These are phyloP conservation scores for Gorilla gorilla DNA, from an alignment of 2,113 vertebrate genomes.

Conservation along the genomic window DNA sequence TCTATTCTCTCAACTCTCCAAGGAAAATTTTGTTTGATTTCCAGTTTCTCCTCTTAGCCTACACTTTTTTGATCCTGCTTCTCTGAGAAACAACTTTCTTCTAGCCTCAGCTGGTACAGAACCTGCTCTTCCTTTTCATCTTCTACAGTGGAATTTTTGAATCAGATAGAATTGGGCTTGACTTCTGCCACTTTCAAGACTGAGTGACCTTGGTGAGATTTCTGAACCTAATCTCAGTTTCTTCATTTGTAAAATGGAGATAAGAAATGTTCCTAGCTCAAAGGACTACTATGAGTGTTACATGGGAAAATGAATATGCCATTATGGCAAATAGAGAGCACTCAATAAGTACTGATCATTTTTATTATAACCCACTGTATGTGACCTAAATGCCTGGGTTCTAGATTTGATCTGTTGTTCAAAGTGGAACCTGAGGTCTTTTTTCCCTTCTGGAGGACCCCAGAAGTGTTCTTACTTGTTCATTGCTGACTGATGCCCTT, in stretches of 20 bases:
- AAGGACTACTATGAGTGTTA: neutral
- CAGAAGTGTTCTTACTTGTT: neutral
- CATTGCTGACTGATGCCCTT: neutral
- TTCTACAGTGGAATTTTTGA: neutral
- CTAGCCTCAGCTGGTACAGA: neutral
- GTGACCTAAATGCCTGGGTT: neutral
- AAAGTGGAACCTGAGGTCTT: neutral
- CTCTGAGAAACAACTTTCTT: neutral
- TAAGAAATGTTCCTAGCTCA: neutral
- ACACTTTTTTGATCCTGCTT: conserved; percentile 1
- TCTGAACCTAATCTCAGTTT: neutral
- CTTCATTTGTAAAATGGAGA: neutral
- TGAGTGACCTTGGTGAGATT: neutral
- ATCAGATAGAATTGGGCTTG: neutral
- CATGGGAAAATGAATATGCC: too few species aligned
- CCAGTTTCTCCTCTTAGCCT: neutral
- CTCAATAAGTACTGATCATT: neutral
- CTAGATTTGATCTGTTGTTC: neutral
- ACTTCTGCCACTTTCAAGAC: neutral
- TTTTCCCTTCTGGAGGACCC: neutral
- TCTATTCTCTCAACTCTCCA: neutral
- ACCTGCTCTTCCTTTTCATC: neutral
- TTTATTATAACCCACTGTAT: neutral
- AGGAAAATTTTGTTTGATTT: conserved; percentile 31
- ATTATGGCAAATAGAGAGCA: neutral